These are phyloP conservation scores for Drosophila prolongata DNA, from an alignment of 2,888 invertebrate genomes.

Conservation along the genomic window DNA sequence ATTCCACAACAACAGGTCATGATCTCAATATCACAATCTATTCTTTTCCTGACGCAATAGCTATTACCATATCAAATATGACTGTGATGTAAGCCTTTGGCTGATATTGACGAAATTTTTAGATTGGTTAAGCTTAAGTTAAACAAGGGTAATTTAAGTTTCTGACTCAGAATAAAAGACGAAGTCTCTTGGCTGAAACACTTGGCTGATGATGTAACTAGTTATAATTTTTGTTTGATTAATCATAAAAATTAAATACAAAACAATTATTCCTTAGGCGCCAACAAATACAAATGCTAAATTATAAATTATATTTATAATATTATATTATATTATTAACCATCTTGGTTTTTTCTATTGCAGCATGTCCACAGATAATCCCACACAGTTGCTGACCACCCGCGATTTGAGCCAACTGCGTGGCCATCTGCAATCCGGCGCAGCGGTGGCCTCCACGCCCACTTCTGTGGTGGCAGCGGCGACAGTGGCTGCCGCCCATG, in stretches of 20 bases:
- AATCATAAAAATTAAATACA: background rate
- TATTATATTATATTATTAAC: background rate
- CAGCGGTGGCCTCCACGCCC: slow-evolving; percentile 49
- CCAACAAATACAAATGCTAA: too few relatives aligned
- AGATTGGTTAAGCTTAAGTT: background rate
- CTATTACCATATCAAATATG: background rate
- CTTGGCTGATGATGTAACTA: background rate
- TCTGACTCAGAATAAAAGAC: background rate
- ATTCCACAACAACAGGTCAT: background rate
- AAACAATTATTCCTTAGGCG: too few relatives aligned
- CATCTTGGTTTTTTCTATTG: slow-evolving; percentile 34
- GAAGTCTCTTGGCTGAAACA: background rate
- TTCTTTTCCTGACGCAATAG: background rate
- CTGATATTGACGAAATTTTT: background rate
- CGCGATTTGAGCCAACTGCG: slow-evolving; percentile 79
- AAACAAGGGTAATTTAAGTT: background rate
- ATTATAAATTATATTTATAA: too few relatives aligned
- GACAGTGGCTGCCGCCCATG: slow-evolving; percentile 58
- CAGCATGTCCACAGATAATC: slow-evolving; percentile 84
- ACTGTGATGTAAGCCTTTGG: background rate
- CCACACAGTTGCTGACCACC: slow-evolving; percentile 79
- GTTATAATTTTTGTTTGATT: background rate
- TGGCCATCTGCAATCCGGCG: slow-evolving; percentile 71
- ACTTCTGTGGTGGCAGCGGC: slow-evolving; percentile 47
- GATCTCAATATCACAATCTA: slow-evolving; percentile 3